Base-by-base conservation (phyloP, 2,797 vertebrate species). In the Acipenser ruthenus region DNA sequence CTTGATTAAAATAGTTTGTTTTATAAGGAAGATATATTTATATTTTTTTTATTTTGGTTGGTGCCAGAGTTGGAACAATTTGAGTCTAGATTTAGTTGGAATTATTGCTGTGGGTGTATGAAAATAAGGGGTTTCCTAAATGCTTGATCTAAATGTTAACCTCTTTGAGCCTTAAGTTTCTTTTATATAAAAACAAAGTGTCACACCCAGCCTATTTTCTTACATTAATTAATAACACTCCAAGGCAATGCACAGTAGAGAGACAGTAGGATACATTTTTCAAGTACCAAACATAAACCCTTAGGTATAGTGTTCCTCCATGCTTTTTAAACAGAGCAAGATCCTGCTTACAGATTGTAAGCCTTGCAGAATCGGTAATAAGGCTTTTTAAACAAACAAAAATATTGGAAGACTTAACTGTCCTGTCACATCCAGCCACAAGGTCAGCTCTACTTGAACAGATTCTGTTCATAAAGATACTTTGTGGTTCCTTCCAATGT, bases 261-360 rank as follows among this genome's bases (percentile, higher is more conserved):
- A 74, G 84, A 84, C 81, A 85, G 80, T 80, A 81, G 80, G 77
- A 73, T 69, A 73, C 65, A 69, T 71, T 68, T 75, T 77, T 82
- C 77, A 81, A 80, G 82, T 83, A 81, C 81, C 80, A 77, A 77
- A 78, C 80, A 68, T 76, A 77, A 79, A 74, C 68, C 63, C 37
- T 18, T n/a, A 13, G 37, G 8, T 18, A 62, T 62, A 62, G 60
- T 62, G 60, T 62, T 62, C 18, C 60, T 62, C 47, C 60, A 62
- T 62, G 60, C 60, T 15, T 62, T 37, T 37, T 6, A 37, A 37
- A 62, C 5, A 62, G 11, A 62, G 59, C 10, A 23, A 58, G 55
- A 58, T 58, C 12, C 55, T n/a, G 12, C 55, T 58, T 58, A n/a
- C 37, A 37, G 37, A 37, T 37, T 37, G 37, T 37, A 58, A 62